These are phyloP conservation scores for Pseudorectes ferrugineus DNA, from an alignment of 2,113 vertebrate species.

Conservation along the genomic window DNA sequence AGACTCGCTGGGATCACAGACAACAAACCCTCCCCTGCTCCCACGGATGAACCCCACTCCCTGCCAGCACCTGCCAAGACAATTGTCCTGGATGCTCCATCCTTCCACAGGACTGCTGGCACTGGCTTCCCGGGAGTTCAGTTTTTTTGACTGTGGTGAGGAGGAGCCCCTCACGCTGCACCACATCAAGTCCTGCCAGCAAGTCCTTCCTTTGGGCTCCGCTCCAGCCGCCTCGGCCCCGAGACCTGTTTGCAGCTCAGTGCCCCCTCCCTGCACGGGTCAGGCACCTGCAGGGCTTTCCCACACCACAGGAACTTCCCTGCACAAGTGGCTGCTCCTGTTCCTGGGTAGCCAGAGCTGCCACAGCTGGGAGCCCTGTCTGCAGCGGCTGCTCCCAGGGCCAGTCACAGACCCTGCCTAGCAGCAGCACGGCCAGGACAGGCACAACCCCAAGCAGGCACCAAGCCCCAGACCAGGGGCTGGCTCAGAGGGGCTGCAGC, in stretches of 20 bases:
- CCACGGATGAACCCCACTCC: rapidly evolving
- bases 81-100: not conserved
- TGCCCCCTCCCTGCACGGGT: rapidly evolving
- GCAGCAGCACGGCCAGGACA: not conserved
- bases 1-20: not conserved
- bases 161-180: not conserved
- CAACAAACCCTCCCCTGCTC: not conserved
- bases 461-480: rapidly evolving
- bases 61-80: not conserved
- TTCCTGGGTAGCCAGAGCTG: not conserved
- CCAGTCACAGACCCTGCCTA: not conserved
- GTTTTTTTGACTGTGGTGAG: rapidly evolving
- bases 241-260: not conserved
- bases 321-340: not conserved
- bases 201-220: not conserved
- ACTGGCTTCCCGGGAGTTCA: rapidly evolving
- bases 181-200: not conserved
- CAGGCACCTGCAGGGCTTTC: not conserved
- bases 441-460: not conserved
- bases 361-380: rapidly evolving
- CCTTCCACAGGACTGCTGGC: rapidly evolving
- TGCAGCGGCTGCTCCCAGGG: not conserved
- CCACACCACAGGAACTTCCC: not conserved
- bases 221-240: not conserved
- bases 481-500: not conserved